Conservation (phyloP, 1,140 invertebrate genomes). For the Drosophila arawakana region DNA sequence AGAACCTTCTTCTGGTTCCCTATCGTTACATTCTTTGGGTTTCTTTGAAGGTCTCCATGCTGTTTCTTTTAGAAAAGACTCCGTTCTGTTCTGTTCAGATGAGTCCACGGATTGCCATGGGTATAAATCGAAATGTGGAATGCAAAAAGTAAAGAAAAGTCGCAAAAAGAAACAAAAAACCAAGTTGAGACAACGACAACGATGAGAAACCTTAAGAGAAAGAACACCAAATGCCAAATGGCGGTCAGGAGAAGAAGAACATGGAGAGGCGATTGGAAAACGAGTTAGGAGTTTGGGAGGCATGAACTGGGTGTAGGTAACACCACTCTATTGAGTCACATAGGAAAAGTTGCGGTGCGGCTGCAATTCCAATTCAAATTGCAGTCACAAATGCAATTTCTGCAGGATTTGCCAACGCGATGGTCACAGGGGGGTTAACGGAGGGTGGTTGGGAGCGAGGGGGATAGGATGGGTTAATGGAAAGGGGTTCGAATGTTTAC, state of each 20-base stretch:
- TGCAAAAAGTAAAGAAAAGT: too few relatives aligned
- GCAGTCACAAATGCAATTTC: constrained; percentile 79
- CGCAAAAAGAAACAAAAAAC: constrained; percentile 11
- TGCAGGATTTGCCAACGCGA: constrained; percentile 63
- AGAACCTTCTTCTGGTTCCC: constrained; percentile 10
- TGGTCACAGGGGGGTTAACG: neutral
- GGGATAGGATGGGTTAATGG: neutral
- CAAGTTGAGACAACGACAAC: constrained; percentile 31
- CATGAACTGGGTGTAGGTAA: neutral
- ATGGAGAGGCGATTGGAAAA: too few relatives aligned
- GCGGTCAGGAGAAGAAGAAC: neutral
- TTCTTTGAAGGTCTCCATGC: constrained; percentile 5
- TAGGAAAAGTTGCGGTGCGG: constrained; percentile 4
- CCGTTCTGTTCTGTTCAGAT: neutral
- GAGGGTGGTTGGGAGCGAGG: neutral
- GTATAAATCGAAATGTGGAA: constrained; percentile 46
- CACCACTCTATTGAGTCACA: neutral
- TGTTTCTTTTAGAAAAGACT: neutral
- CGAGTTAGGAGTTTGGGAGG: neutral
- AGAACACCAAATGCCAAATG: constrained; percentile 37
- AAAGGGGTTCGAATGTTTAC: constrained; percentile 27
- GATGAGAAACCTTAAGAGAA: constrained; percentile 40
- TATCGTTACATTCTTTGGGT: constrained; percentile 5
- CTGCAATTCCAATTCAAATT: constrained; percentile 77
- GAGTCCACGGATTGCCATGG: constrained; percentile 8